Evolutionary conservation across 2,888 invertebrate species (phyloP), one percentile per base, ranked within the genome.

Genomic region (Ornithoptera alexandrae): DNA sequence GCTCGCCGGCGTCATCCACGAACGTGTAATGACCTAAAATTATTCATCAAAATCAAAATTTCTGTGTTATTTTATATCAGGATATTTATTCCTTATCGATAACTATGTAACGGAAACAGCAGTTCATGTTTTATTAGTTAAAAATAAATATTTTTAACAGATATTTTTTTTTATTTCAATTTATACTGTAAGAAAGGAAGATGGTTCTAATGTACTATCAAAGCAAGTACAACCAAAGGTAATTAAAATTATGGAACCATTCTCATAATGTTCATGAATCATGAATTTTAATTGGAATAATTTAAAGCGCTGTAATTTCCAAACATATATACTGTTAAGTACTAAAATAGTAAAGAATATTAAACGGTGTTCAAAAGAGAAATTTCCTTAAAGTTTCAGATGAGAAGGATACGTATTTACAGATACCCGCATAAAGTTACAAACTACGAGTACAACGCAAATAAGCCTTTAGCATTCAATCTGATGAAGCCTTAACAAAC

Each of bases 1-100:
- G 91, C 78, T 96, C 95, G 0, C 96, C 96, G 42, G 95, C 94
- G 79, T 96, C 96, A 77, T 96, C 96, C 24, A 96, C 87, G 80
- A 94, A 96, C 0, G 95, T 94, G 80, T 96, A 96, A 72, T 94
- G 93, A 22, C 95, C 96, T 70, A 46, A 22, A 62, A 46, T 39
- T 6, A 60, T 18, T 10, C 4, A 1, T 12, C 10, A 22, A 22
- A 24, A n/a, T 53, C 18, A 53, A 6, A 18, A 53, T 53, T 53
- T n/a, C 53, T 53, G 0, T 6, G 4, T 53, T n/a, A 7, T 7
- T 53, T 53, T 53, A 12, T 15, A 15, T 46, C 15, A 10, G 15
- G 12, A 4, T 15, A 46, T 46, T 12, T 10, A 39, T 15, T 17
- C 15, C 1, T 46, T 46, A 46, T 46, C 15, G 15, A 12, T 46